Conservation (phyloP, 2,797 vertebrate species). For the Peromyscus eremicus region DNA sequence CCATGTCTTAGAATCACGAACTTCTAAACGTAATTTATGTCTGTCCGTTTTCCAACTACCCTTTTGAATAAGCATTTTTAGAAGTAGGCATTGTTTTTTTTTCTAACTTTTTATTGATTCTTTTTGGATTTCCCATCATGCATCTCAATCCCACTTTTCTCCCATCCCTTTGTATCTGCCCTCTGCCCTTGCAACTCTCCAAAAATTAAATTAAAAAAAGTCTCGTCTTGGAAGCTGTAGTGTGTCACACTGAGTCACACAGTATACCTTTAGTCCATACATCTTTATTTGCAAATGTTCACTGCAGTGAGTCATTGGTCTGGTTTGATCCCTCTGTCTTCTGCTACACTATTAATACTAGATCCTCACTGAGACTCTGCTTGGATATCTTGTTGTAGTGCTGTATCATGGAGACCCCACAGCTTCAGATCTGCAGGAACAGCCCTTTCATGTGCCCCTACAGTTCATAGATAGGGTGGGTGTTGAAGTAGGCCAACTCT, state of each 20-base stretch:
- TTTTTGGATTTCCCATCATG: neutral
- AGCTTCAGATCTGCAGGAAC: neutral
- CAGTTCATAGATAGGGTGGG: neutral
- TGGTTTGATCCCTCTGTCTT: neutral
- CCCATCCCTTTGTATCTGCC: neutral
- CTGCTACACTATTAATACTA: neutral
- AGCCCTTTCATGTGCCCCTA: neutral
- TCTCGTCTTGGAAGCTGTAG: neutral
- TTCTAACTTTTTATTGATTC: neutral
- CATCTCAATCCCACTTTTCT: neutral
- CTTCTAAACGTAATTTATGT: constrained; percentile 1
- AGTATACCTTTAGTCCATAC: neutral
- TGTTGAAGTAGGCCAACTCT: neutral
- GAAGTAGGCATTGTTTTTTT: neutral
- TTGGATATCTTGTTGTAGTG: neutral
- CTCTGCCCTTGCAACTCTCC: neutral
- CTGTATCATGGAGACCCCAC: neutral
- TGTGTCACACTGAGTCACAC: neutral
- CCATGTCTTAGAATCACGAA: neutral
- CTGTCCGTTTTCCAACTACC: neutral
- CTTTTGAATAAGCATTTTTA: neutral
- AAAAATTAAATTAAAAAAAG: neutral
- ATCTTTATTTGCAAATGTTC: neutral
- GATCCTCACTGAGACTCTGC: neutral
- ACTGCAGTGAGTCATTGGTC: neutral